These are phyloP conservation scores for Meda fulgida DNA, from an alignment of 2,797 vertebrate genomes.

Conservation along the genomic window DNA sequence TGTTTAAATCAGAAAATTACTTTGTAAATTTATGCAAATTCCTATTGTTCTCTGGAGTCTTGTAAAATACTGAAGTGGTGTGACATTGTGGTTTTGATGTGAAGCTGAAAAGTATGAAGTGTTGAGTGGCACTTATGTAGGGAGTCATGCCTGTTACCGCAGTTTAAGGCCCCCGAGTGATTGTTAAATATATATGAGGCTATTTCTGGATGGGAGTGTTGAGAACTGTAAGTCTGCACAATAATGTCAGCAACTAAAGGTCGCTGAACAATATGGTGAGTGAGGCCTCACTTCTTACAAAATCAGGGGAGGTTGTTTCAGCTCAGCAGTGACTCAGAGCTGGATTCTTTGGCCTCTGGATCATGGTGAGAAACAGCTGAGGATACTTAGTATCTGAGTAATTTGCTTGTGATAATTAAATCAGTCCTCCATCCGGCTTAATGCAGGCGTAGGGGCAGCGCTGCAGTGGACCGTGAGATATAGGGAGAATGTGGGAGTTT, in stretches of 20 bases:
- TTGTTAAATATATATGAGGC: constrained; percentile 60
- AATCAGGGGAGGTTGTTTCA: constrained; percentile 35
- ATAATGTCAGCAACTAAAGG: constrained; percentile 53
- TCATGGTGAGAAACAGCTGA: constrained; percentile 7
- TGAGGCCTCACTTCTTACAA: constrained; percentile 27
- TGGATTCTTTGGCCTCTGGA: not conserved
- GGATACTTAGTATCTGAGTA: constrained; percentile 7
- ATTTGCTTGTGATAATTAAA: constrained; percentile 38
- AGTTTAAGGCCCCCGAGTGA: constrained; percentile 46
- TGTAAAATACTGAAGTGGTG: not conserved
- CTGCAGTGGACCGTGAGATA: not conserved
- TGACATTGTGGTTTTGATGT: constrained; percentile 23
- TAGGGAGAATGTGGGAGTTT: not conserved
- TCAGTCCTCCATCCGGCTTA: constrained; percentile 14
- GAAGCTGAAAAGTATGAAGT: constrained; percentile 49
- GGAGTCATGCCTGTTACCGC: constrained; percentile 43
- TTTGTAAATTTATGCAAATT: not conserved
- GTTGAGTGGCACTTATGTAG: constrained; percentile 60
- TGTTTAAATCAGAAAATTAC: not conserved
- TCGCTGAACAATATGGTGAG: constrained; percentile 52
- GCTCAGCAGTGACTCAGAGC: constrained; percentile 10
- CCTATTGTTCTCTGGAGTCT: not conserved
- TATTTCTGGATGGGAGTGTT: constrained; percentile 57
- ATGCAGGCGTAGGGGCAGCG: not conserved
- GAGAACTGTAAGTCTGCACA: constrained; percentile 52